Conservation (phyloP, 2,888 invertebrate genomes). For the Caenorhabditis imperialis region DNA sequence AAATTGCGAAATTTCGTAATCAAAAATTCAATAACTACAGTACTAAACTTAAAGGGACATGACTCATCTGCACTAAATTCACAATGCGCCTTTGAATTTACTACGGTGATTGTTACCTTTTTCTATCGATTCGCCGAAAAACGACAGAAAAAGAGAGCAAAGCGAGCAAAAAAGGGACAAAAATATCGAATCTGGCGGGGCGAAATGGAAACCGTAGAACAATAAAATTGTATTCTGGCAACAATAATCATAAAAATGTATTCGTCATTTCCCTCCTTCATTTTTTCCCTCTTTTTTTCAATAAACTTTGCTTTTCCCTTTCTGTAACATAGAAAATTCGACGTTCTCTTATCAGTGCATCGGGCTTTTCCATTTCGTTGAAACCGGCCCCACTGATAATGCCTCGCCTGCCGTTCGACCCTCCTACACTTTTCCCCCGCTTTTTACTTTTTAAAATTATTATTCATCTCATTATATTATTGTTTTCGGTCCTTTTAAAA, state of each 20-base stretch:
- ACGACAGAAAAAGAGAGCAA: too few species aligned
- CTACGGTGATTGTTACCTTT: too few species aligned
- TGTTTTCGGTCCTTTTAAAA: slow-evolving; percentile 1
- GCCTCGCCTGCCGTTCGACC: slow-evolving; percentile 38
- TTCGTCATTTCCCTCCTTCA: slow-evolving; percentile 21
- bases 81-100: too few species aligned
- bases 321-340: slow-evolving; percentile 19
- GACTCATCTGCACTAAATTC: too few species aligned
- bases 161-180: too few species aligned
- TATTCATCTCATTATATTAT: slow-evolving; percentile 3
- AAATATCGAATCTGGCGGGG: too few species aligned
- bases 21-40: too few species aligned
- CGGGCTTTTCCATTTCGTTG: slow-evolving; percentile 51
- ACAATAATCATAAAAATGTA: slow-evolving; percentile 25
- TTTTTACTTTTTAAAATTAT: slow-evolving; percentile 17
- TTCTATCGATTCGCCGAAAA: too few species aligned
- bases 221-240: too few species aligned
- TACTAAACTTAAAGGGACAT: too few species aligned
- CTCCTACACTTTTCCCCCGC: slow-evolving; percentile 38
- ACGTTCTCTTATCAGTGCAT: slow-evolving; percentile 28
- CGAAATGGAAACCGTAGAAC: too few species aligned
- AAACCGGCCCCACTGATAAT: slow-evolving; percentile 42
- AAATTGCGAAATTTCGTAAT: too few species aligned
- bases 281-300: slow-evolving; percentile 8
- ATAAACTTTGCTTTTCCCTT: slow-evolving; percentile 8